A percentile compares a stretch with the other conserved stretches of the same genome.
phyloP scores from a whole-genome alignment of 1,140 invertebrate species.

The Eupristina koningsbergeri region DNA sequence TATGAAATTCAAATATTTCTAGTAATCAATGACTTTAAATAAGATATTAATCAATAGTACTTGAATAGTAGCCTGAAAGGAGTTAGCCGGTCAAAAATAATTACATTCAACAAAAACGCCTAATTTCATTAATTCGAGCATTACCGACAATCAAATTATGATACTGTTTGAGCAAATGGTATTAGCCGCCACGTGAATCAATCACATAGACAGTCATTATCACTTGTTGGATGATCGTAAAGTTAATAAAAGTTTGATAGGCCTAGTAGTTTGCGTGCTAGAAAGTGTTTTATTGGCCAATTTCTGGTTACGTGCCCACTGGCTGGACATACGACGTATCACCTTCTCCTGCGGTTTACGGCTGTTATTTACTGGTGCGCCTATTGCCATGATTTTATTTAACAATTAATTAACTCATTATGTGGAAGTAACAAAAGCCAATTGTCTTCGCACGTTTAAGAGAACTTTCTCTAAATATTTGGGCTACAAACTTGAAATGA shows the following conservation, averaged over 20 bases:
- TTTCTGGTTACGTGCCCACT: not conserved
- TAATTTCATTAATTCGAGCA: no score
- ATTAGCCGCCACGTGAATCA: not conserved
- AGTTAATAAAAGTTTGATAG: not conserved
- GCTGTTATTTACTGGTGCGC: slow-evolving; percentile 41
- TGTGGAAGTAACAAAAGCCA: no score
- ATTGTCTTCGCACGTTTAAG: no score
- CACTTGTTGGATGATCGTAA: not conserved
- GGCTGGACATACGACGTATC: not conserved
- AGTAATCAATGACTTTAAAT: no score
- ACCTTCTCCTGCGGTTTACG: no score
- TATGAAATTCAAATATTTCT: not conserved
- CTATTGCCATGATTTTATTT: slow-evolving; percentile 17
- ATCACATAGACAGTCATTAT: not conserved
- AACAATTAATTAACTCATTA: not conserved
- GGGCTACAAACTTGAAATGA: no score
- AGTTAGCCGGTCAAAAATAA: no score
- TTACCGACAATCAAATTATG: not conserved
- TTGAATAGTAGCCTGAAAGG: no score
- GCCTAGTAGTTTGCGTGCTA: not conserved
- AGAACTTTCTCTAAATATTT: no score
- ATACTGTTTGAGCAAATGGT: not conserved
- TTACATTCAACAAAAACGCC: no score
- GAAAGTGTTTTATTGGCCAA: not conserved
- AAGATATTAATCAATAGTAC: no score